Conservation (phyloP, 53 echinoderm and acorn worm genomes). For the Apostichopus leukothele region DNA sequence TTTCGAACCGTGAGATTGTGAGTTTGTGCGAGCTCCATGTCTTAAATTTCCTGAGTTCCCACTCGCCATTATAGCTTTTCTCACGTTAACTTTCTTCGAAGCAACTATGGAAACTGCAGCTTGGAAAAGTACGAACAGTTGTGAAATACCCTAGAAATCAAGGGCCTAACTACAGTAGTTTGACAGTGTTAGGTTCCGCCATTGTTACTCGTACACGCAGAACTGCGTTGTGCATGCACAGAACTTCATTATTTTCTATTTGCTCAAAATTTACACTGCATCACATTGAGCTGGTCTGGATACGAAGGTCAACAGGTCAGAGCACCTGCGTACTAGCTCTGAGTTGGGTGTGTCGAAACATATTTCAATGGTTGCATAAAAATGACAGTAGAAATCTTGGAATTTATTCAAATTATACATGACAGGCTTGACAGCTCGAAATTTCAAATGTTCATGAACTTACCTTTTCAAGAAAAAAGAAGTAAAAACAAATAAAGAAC, state of each 20-base stretch:
- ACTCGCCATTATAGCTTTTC: slow-evolving; percentile 29
- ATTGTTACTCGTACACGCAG: neutral
- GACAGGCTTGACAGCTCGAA: neutral
- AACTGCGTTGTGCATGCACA: neutral
- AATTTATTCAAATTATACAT: no score
- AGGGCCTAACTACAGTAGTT: neutral
- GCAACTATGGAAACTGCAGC: neutral
- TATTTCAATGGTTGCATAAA: no score
- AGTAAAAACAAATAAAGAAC: no score
- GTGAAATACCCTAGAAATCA: neutral
- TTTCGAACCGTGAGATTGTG: slow-evolving; percentile 71
- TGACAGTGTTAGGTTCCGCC: neutral
- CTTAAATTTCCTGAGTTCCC: slow-evolving; percentile 41
- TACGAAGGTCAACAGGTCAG: slow-evolving; percentile 22
- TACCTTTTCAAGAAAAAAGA: no score
- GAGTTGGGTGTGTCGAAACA: slow-evolving; percentile 28
- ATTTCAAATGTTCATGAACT: no score
- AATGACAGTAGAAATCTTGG: no score
- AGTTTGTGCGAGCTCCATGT: slow-evolving; percentile 50
- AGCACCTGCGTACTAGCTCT: neutral
- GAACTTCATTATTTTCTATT: neutral
- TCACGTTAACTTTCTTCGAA: neutral
- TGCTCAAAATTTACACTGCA: slow-evolving; percentile 28
- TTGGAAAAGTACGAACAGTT: neutral
- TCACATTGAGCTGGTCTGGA: slow-evolving; percentile 45